These are phyloP conservation scores for Zaprionus lachaisei DNA, from an alignment of 1,140 invertebrate genomes.

Conservation along the genomic window DNA sequence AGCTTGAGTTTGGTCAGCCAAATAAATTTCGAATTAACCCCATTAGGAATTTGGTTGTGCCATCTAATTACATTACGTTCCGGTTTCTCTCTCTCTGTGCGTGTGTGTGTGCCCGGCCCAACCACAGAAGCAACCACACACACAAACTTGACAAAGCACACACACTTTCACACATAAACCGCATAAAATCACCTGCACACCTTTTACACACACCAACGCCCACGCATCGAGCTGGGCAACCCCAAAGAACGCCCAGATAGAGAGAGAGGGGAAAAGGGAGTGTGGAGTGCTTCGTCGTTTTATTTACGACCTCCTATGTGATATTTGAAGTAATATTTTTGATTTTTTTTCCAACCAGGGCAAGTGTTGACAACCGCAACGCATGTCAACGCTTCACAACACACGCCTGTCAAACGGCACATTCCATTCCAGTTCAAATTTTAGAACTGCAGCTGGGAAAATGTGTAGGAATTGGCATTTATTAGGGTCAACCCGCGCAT, in stretches of 20 bases:
- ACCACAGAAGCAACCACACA: not conserved
- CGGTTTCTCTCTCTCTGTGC: not conserved
- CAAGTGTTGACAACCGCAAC: constrained; percentile 61
- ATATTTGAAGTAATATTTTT: constrained; percentile 63
- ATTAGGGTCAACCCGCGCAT: constrained; percentile 33
- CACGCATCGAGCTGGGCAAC: constrained; percentile 1
- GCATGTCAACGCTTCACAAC: constrained; percentile 8
- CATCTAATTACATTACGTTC: constrained; percentile 38
- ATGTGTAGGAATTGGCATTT: constrained; percentile 16
- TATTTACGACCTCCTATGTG: constrained; percentile 53
- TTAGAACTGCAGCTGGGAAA: not conserved
- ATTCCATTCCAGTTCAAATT: constrained; percentile 19
- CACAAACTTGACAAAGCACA: not conserved
- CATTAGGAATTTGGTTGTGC: constrained; percentile 26
- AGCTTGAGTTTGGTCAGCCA: constrained; percentile 24
- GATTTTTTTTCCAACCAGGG: constrained; percentile 29
- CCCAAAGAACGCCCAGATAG: not conserved
- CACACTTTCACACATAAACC: constrained; percentile 35
- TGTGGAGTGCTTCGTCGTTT: constrained; percentile 7
- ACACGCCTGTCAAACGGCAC: constrained; percentile 25
- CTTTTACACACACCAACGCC: constrained; percentile 37
- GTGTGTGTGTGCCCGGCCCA: not conserved
- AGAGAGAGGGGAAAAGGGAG: not conserved
- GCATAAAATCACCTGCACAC: constrained; percentile 60
- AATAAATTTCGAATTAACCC: constrained; percentile 49